Percentiles rank a stretch among this genome's conserved stretches.
Evolutionary conservation across 2,113 vertebrate genomes (phyloP).

Genomic region (Mola mola): DNA sequence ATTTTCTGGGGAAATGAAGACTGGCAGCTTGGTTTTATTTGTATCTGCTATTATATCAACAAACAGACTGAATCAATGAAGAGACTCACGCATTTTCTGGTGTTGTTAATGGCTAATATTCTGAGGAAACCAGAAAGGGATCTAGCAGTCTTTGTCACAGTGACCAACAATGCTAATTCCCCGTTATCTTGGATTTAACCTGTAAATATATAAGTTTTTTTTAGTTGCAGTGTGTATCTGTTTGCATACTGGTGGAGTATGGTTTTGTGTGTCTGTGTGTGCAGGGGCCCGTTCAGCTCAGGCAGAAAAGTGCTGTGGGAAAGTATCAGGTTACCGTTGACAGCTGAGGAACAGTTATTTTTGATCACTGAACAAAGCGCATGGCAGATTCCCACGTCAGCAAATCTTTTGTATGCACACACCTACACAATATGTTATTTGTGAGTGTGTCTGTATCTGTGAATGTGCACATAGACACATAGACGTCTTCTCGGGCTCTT

Average conservation of each 20-base stretch:
- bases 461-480: neutral
- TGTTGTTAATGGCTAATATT: no score
- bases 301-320: constrained; percentile 56
- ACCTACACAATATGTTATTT: neutral
- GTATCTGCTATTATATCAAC: no score
- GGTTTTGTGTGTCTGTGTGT: no score
- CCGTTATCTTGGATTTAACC: no score
- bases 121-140: no score
- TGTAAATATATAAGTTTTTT: neutral
- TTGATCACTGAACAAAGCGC: constrained; percentile 52
- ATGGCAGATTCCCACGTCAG: constrained; percentile 44
- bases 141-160: no score
- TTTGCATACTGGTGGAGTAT: no score
- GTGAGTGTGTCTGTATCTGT: neutral
- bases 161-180: no score
- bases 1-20: no score
- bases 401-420: constrained; percentile 31
- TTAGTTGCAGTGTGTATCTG: constrained; percentile 16
- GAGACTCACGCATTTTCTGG: no score
- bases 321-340: constrained; percentile 58
- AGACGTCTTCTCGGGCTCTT: neutral
- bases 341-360: constrained; percentile 67
- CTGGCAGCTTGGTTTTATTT: no score
- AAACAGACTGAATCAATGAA: no score
- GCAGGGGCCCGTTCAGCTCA: constrained; percentile 40